Conservation (phyloP, 2,888 invertebrate species). For the Lordiphosa andalusiaca region DNA sequence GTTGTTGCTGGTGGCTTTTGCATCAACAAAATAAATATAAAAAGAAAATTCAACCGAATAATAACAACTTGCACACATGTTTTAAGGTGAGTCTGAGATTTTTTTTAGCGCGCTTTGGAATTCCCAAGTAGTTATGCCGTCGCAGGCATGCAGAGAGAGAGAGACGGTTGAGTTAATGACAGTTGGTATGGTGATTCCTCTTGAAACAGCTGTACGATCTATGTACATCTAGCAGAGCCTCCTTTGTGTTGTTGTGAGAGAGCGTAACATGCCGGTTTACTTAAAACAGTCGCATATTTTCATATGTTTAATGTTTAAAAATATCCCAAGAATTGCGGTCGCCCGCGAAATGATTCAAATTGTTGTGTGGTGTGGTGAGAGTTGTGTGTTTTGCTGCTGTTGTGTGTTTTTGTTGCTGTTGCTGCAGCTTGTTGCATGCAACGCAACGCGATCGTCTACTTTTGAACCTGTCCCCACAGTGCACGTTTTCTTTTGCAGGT, state of each 20-base stretch:
- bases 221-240: no score
- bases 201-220: no score
- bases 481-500: slow-evolving; percentile 50
- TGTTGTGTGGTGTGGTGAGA: slow-evolving; percentile 39
- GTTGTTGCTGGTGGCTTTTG: slow-evolving; percentile 34
- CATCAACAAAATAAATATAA: slow-evolving; percentile 7
- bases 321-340: slow-evolving; percentile 45
- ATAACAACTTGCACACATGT: neutral
- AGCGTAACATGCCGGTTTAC: no score
- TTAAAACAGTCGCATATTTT: no score
- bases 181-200: no score
- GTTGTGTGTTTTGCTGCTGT: no score
- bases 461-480: slow-evolving; percentile 51
- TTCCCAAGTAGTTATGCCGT: no score
- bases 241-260: no score
- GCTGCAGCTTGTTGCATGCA: slow-evolving; percentile 60
- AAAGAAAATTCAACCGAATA: slow-evolving; percentile 21
- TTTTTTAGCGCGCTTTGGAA: no score
- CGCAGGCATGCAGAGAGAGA: no score
- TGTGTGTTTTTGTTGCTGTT: no score
- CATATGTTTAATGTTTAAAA: slow-evolving; percentile 19
- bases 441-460: slow-evolving; percentile 27
- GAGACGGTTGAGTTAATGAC: no score
- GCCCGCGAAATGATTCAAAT: slow-evolving; percentile 51
- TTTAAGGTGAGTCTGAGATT: slow-evolving; percentile 43